Evolutionary conservation across 2,113 vertebrate species (phyloP), one percentile per base, ranked within the genome.

Genomic region (Procavia capensis): DNA sequence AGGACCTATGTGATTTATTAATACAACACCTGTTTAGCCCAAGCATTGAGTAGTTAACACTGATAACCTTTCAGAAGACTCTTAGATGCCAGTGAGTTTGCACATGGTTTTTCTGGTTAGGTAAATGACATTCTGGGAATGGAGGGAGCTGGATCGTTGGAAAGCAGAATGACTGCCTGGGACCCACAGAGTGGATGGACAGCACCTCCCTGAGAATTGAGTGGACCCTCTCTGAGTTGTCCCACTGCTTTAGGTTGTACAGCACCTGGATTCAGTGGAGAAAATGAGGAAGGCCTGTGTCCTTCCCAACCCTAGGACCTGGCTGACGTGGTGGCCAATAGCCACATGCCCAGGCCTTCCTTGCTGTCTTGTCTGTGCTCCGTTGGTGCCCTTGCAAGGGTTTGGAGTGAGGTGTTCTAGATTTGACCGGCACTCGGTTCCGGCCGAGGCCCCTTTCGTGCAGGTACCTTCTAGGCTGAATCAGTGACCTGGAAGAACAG

Each of bases 181-280:
- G 27, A 57, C 41, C 64, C 17, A 0, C 2, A 9, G 4, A 22
- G 7, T 36, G 20, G 22, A 1, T 4, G 16, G 39, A 27, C 41
- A 68, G 22, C 64, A 54, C 90, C 43, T 61, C 31, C 22, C 50
- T 1, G 7, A 13, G 54, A 64, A 25, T 39, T 4, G 14, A 5
- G 8, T 2, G 9, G 17, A 20, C 3, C 0, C 31, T 75, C 82
- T 45, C 8, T 3, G 22, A 31, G 39, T 25, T 31, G 27, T 66
- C 34, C 2, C 0, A 1, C 31, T 17, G 8, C 41, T 39, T 8
- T 0, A 10, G 7, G 8, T 17, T 2, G 10, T 16, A 11, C 1
- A 17, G 34, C 29, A 0, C n/a, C 27, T 22, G 47, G 25, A 25
- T 45, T 45, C 22, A 6, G 13, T 74, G 50, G 57, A 54, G 81